Conservation (phyloP, 2,888 invertebrate genomes). For the Tholera decimalis region DNA sequence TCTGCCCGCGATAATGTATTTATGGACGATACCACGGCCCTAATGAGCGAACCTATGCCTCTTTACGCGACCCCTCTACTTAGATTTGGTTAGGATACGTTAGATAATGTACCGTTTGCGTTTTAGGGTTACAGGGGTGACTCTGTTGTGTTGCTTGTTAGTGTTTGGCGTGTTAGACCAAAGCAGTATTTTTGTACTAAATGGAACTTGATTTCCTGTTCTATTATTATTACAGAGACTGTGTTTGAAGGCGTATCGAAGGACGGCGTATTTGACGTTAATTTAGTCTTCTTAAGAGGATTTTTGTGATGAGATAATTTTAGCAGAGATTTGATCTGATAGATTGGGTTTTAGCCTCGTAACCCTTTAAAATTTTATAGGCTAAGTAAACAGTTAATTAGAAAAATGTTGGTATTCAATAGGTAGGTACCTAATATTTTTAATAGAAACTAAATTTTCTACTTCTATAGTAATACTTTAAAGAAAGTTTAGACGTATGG, state of each 20-base stretch:
- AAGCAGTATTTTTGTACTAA: neutral
- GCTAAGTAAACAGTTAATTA: neutral
- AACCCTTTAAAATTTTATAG: neutral
- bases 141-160: conserved; percentile 5
- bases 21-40: conserved; percentile 89
- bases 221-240: neutral
- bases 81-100: conserved; percentile 67
- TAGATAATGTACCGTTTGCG: conserved; percentile 60
- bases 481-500: too few species aligned
- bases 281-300: neutral
- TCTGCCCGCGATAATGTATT: conserved; percentile 87
- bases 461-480: too few species aligned
- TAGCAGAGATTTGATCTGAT: neutral
- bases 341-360: neutral
- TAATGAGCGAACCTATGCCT: conserved; percentile 89
- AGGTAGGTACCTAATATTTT: too few species aligned
- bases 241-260: too few species aligned
- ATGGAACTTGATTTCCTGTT: neutral
- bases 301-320: neutral
- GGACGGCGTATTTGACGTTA: neutral
- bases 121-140: conserved; percentile 44
- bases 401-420: too few species aligned
- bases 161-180: neutral
- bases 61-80: conserved; percentile 82
- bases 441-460: too few species aligned